Base-by-base conservation (phyloP, 2,113 vertebrate genomes). In the Lepisosteus osseus region DNA sequence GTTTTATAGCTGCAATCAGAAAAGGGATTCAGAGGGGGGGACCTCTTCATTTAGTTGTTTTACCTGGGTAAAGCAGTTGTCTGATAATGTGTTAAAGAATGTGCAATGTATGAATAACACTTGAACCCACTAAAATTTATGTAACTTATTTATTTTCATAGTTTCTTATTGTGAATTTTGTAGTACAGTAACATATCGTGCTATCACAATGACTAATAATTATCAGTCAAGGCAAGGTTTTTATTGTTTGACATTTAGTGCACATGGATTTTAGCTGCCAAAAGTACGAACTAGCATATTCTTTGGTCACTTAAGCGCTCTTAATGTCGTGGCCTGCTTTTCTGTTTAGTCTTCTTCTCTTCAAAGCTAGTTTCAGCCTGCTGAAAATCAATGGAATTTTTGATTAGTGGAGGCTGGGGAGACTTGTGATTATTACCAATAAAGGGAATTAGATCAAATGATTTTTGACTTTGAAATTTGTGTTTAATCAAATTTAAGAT, bases 401-500 rank as follows among this genome's bases (percentile, higher is more conserved):
- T 88, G 86, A 90, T 91, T 88, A 87, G 89, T 79, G 65, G 76
- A 70, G 76, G 80, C 83, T 78, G 76, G 81, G 77, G 78, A 78
- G 80, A 83, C 84, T 86, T 62, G 71, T 87, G 85, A 90, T 94
- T 94, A 89, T 90, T 89, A 88, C 89, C 93, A 94, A 93, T 95
- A 93, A 94, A 93, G 93, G 82, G 88, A 89, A 94, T 93, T 88
- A 85, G 85, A 93, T 95, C 87, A 93, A 85, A 87, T 86, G 78
- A 86, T 92, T 90, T 91, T 90, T 85, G 83, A 86, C 91, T 94
- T 89, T 83, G 78, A 92, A 93, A 83, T 87, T 91, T 93, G 86
- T 89, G 79, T 94, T 92, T 93, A 94, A 96, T 96, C 93, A 94
- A 91, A 92, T 95, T 92, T 88, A 86, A 91, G 90, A 93, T 92